Evolutionary conservation across 2,888 invertebrate genomes (phyloP), one percentile per base, ranked within the genome.

Genomic region (Halictus ligatus): DNA sequence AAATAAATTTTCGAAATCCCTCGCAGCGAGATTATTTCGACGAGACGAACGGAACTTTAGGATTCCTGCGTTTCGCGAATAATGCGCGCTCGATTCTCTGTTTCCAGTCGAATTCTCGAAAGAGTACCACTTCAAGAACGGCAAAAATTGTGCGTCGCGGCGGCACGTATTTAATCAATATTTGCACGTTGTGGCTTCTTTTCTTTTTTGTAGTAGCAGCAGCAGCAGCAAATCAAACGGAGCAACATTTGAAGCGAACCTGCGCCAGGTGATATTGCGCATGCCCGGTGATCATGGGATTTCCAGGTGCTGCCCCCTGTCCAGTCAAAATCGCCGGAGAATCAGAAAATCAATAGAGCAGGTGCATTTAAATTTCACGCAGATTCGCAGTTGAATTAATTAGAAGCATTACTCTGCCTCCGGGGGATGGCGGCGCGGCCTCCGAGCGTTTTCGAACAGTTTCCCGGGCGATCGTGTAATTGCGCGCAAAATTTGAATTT

Each of bases 281-380:
- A 21, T 58, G 75, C 75, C 35, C 79, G n/a, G 12, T 29, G 43
- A 54, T 54, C n/a, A 35, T 29, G 77, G 12, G 54, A 13, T 73
- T 54, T 60, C 10, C 50, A 50, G 76, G 81, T 89, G 89, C 72
- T 83, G 88, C 89, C 84, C 79, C 13, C 91, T 85, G 72, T 54
- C 15, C 72, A 72, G 73, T 21, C 54, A 73, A 74, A 81, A 64
- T 73, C 74, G 58, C 67, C 60, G 69, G 29, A 13, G 64, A 43
- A 81, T 83, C 69, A 64, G 85, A 81, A 90, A 91, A 90, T 90
- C 90, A 85, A 90, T 90, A 87, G 74, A 75, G 78, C 90, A 79
- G 81, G 79, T 83, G 83, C 89, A 88, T 90, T 91, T 83, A 90
- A 91, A 90, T 90, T 90, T 90, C 86, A 91, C 87, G 86, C 86